Evolutionary conservation across 1,140 invertebrate species (phyloP).

Genomic region (Sinella curviseta): DNA sequence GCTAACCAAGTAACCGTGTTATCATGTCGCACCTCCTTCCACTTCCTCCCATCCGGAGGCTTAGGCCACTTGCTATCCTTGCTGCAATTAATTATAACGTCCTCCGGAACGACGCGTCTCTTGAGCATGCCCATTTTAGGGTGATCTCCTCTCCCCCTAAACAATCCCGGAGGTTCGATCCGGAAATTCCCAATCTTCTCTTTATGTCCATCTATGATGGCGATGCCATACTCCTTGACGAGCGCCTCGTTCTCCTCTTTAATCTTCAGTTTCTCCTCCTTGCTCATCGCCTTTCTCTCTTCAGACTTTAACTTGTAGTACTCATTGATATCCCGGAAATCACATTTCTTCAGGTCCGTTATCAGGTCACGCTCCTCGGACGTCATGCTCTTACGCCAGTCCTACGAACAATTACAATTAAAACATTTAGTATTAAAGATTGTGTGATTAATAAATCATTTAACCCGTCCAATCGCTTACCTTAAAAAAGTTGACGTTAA

Average conservation of each 20-base stretch:
- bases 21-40: conserved; percentile 97
- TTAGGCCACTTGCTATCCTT: conserved; percentile 84
- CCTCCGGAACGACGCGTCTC: conserved; percentile 83
- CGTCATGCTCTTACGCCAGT: conserved; percentile 89
- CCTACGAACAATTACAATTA: no score
- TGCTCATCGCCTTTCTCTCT: conserved; percentile 74
- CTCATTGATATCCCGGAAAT: conserved; percentile 86
- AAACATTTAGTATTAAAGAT: not conserved
- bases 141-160: conserved; percentile 96
- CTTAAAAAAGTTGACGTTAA: conserved; percentile 97
- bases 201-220: conserved; percentile 94
- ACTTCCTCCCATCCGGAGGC: conserved; percentile 71
- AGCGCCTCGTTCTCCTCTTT: conserved; percentile 91
- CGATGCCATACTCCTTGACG: conserved; percentile 91
- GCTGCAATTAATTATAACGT: conserved; percentile 97
- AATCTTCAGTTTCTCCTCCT: conserved; percentile 80
- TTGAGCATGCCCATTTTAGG: conserved; percentile 99
- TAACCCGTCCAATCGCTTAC: conserved; percentile 13
- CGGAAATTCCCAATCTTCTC: conserved; percentile 99
- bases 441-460: not conserved
- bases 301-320: conserved; percentile 85
- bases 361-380: conserved; percentile 75
- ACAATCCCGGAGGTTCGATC: conserved; percentile 95
- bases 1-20: conserved; percentile 94
- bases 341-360: conserved; percentile 86